Evolutionary conservation across 2,888 invertebrate genomes (phyloP).

Genomic region (Bombyx huttoni): DNA sequence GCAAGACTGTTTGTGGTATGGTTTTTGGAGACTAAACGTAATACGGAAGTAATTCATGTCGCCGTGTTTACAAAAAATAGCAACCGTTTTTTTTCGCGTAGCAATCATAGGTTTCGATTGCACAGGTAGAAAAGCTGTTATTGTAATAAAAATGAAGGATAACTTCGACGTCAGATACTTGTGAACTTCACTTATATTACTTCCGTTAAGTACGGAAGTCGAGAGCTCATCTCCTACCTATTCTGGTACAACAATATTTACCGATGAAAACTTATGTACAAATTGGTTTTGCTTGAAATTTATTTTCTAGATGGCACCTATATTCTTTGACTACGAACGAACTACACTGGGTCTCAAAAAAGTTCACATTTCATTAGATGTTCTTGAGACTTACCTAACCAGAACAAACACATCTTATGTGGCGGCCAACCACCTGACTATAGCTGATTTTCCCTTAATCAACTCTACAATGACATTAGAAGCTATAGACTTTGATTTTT

Average conservation of each 20-base stretch:
- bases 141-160: too few relatives aligned
- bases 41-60: too few relatives aligned
- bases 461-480: conserved; percentile 82
- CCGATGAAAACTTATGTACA: not conserved
- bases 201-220: too few relatives aligned
- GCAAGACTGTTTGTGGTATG: too few relatives aligned
- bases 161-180: too few relatives aligned
- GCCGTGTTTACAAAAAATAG: too few relatives aligned
- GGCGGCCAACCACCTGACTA: conserved; percentile 78
- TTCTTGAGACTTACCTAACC: conserved; percentile 78
- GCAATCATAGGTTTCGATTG: too few relatives aligned
- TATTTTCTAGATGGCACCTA: conserved; percentile 77
- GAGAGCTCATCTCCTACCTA: too few relatives aligned
- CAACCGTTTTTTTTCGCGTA: too few relatives aligned
- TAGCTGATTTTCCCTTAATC: conserved; percentile 81
- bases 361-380: conserved; percentile 75
- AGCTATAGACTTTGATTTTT: conserved; percentile 28
- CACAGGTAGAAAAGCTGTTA: too few relatives aligned
- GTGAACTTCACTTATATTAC: too few relatives aligned
- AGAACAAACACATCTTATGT: conserved; percentile 75
- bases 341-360: conserved; percentile 78
- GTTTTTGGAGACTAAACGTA: too few relatives aligned
- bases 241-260: not conserved
- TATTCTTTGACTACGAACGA: conserved; percentile 82
- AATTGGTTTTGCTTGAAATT: not conserved